These are phyloP conservation scores for Xanthia icteritia DNA, from an alignment of 2,888 invertebrate species.

Conservation along the genomic window DNA sequence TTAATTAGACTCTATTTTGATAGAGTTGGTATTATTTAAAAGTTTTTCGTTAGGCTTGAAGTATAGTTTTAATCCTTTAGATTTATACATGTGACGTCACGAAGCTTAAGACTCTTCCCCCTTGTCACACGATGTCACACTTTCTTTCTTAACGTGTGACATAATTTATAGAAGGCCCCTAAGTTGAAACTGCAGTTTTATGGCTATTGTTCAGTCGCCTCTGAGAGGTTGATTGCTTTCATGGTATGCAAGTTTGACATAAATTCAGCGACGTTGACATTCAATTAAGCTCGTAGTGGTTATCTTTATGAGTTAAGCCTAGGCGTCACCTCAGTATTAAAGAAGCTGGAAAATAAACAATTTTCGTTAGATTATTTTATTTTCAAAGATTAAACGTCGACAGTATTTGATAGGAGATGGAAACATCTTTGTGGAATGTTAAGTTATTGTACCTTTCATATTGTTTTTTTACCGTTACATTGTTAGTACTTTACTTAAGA, in stretches of 20 bases:
- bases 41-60: neutral
- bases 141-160: neutral
- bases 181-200: conserved; percentile 15
- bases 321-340: neutral
- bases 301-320: conserved; percentile 16
- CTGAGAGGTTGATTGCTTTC: conserved; percentile 20
- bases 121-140: neutral
- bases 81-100: neutral
- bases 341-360: neutral
- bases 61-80: neutral
- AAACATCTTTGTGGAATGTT: conserved; percentile 8
- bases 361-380: conserved; percentile 28
- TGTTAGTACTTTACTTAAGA: no score
- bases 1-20: neutral
- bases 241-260: conserved; percentile 39
- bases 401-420: conserved; percentile 20
- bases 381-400: conserved; percentile 25
- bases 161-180: neutral
- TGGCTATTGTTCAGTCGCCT: conserved; percentile 40
- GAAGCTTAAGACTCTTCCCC: neutral
- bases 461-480: conserved; percentile 13
- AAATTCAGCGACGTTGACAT: conserved; percentile 47
- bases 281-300: conserved; percentile 44
- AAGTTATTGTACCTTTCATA: neutral
- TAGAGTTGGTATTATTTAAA: neutral